Conservation (phyloP, 2,113 vertebrate species). For the Thalassarche chlororhynchos region DNA sequence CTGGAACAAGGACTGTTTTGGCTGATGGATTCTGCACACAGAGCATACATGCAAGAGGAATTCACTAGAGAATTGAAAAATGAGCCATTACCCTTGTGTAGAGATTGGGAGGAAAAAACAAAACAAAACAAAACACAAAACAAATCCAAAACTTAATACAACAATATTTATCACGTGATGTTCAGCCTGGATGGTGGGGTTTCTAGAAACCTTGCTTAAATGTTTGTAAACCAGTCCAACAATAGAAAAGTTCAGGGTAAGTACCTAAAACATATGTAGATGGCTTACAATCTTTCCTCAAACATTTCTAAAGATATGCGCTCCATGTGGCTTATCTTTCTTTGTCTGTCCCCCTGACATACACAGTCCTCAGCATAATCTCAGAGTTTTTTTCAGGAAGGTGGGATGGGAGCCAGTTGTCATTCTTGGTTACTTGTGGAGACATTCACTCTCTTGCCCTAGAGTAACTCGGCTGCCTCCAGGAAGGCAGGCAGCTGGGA, state of each 20-base stretch:
- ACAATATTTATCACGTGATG: conserved; percentile 43
- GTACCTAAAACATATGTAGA: not conserved
- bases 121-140: not conserved
- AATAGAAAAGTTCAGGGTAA: not conserved
- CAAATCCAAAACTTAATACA: not conserved
- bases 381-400: not conserved
- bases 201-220: conserved; percentile 18
- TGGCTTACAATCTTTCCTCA: not conserved
- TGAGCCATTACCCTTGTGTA: not conserved
- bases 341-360: not conserved
- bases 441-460: not conserved
- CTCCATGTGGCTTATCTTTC: not conserved
- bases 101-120: not conserved
- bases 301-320: not conserved
- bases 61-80: conserved; percentile 63
- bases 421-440: not conserved
- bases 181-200: conserved; percentile 9
- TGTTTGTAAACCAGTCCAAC: not conserved
- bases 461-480: not conserved
- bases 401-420: not conserved
- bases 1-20: conserved; percentile 42
- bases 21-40: conserved; percentile 35
- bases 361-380: not conserved
- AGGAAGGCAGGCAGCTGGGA: not conserved
- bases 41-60: conserved; percentile 47